Evolutionary conservation across 2,888 invertebrate species (phyloP).

Genomic region (Oligia strigilis): DNA sequence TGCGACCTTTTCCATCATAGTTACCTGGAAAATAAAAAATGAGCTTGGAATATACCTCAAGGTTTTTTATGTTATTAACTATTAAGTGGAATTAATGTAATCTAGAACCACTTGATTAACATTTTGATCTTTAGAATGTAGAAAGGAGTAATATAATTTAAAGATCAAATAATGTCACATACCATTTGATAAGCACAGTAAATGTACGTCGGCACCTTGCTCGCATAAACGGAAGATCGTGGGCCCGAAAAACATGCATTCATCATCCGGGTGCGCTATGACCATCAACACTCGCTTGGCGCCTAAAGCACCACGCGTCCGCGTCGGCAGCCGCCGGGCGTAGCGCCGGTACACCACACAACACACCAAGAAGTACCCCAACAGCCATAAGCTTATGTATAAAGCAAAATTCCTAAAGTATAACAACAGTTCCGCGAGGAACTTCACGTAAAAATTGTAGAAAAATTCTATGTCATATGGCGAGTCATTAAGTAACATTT

Average conservation of each 20-base stretch:
- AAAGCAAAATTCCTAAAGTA: conserved; percentile 85
- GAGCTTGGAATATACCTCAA: not conserved
- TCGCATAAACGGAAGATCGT: conserved; percentile 93
- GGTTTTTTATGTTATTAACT: not conserved
- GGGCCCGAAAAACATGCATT: conserved; percentile 99
- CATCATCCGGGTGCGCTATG: conserved; percentile 99
- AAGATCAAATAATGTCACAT: conserved; percentile 62
- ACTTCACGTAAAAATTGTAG: conserved; percentile 82
- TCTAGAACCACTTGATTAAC: conserved; percentile 19
- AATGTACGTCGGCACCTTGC: conserved; percentile 92
- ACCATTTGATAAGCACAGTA: conserved; percentile 97
- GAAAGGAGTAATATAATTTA: conserved; percentile 9
- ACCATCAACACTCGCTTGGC: conserved; percentile 94
- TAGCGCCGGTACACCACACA: conserved; percentile 89
- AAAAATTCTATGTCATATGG: conserved; percentile 77
- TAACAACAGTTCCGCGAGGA: conserved; percentile 80
- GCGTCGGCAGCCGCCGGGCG: conserved; percentile 86
- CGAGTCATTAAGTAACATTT: conserved; percentile 82
- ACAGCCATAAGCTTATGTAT: conserved; percentile 90
- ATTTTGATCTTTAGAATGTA: conserved; percentile 29
- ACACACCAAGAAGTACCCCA: conserved; percentile 86
- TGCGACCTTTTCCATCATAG: conserved; percentile 91
- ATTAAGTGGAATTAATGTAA: conserved; percentile 9
- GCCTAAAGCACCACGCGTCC: conserved; percentile 87
- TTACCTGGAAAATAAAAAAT: conserved; percentile 88